Conservation (phyloP, 2,797 vertebrate species). For the Trematomus bernacchii region DNA sequence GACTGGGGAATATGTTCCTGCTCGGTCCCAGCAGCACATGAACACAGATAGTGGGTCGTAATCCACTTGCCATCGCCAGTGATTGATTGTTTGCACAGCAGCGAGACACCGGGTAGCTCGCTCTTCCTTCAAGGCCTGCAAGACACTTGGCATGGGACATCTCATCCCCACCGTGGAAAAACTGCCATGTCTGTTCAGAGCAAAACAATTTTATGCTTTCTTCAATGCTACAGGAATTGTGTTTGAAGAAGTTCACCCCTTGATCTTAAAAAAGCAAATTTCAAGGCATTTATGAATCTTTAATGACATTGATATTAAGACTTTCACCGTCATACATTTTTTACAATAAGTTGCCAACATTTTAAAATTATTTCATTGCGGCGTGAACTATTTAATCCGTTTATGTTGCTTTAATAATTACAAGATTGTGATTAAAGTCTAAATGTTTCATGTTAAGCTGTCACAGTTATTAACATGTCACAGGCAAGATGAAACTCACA, state of each 20-base stretch:
- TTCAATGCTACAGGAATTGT: constrained; percentile 9
- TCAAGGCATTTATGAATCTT: constrained; percentile 30
- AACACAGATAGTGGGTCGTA: constrained; percentile 70
- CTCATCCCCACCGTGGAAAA: constrained; percentile 1
- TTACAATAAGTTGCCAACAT: constrained; percentile 5
- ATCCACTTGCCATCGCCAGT: constrained; percentile 73
- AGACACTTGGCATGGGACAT: constrained; percentile 24
- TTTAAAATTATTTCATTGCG: constrained; percentile 1
- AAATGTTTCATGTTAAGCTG: background rate
- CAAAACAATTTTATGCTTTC: constrained; percentile 8
- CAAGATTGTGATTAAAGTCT: constrained; percentile 2
- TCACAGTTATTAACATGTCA: constrained; percentile 11
- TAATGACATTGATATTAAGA: constrained; percentile 22
- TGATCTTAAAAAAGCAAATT: constrained; percentile 61
- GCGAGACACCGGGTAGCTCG: constrained; percentile 46
- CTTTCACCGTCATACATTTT: constrained; percentile 8
- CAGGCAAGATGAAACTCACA: constrained; percentile 13
- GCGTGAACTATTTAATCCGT: background rate
- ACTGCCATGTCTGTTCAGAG: constrained; percentile 1
- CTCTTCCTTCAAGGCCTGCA: constrained; percentile 32
- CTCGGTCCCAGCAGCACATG: constrained; percentile 63
- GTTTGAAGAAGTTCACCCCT: constrained; percentile 56
- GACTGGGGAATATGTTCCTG: constrained; percentile 49
- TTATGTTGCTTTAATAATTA: background rate
- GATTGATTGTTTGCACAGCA: constrained; percentile 80